Evolutionary conservation across 2,797 vertebrate species (phyloP), one percentile per base, ranked within the genome.

Genomic region (Gambusia yucatana): DNA sequence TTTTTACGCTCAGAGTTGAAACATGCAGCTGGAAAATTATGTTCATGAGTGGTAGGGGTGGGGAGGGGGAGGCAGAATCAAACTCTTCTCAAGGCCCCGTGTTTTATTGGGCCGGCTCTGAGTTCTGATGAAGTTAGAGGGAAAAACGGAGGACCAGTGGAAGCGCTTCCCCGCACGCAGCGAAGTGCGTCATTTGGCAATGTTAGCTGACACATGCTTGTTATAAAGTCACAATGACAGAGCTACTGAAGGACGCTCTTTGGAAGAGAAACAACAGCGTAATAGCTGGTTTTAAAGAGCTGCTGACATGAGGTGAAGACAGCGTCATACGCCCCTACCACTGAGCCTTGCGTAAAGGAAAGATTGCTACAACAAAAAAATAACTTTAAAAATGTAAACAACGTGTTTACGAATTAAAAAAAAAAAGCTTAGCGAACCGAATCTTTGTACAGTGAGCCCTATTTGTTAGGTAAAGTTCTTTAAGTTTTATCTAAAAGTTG

Each of bases 241-340:
- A 57, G 41, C 41, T 11, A 17, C 70, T 33, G 65, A 25, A 65
- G n/a, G 20, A 6, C 6, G 41, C 22, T 41, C 17, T 5, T 1
- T 69, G 69, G 47, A 13, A 11, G 73, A 72, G 63, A 65, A 48
- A 65, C 36, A 75, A 41, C 55, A 9, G 0, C 20, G 72, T 76
- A 73, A 61, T 33, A 77, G 43, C 47, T 20, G 2, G 3, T 46
- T 20, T 41, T 13, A 43, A 46, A 50, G 2, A 77, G 22, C 50
- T 74, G 1, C 48, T 33, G 41, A 67, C 78, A n/a, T 44, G 57
- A 67, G 43, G 47, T 13, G 3, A 39, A 63, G 2, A n/a, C 6
- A 9, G 30, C 33, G 82, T 80, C 84, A 87, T 79, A 80, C 84
- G 72, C 86, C 86, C 86, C 77, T 80, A 22, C 72, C 7, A 76